phyloP scores from a whole-genome alignment of 2,888 invertebrate species.

The Colostygia pectinataria region DNA sequence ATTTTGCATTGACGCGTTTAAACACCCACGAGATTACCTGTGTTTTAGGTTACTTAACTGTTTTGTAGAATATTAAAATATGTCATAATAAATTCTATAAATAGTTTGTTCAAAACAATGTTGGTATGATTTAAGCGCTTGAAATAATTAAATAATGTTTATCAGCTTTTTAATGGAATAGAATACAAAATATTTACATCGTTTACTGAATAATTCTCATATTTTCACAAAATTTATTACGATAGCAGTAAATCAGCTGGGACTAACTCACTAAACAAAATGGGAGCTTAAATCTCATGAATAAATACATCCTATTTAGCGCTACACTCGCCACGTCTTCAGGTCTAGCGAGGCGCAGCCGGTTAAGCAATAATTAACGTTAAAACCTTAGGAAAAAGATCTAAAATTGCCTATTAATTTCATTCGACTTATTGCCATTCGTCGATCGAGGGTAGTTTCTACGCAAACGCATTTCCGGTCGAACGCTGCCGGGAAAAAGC shows the following conservation, averaged over 20 bases:
- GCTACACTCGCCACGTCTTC: constrained; percentile 68
- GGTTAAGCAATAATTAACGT: constrained; percentile 51
- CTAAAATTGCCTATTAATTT: constrained; percentile 62
- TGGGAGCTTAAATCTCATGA: constrained; percentile 77
- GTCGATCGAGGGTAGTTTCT: constrained; percentile 68
- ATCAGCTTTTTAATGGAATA: constrained; percentile 31
- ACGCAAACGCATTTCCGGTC: constrained; percentile 83
- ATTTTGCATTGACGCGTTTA: no score
- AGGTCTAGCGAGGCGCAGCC: constrained; percentile 50
- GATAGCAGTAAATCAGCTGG: constrained; percentile 76
- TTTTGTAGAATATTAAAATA: no score
- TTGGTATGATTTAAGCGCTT: background rate
- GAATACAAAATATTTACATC: constrained; percentile 43
- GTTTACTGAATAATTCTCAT: constrained; percentile 57
- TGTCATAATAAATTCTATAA: no score
- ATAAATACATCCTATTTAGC: constrained; percentile 83
- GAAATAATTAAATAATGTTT: constrained; percentile 23
- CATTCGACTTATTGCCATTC: constrained; percentile 62
- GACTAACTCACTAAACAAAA: constrained; percentile 77
- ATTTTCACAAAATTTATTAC: constrained; percentile 75
- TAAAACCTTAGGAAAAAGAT: constrained; percentile 54
- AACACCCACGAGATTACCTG: no score
- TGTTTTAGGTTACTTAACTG: no score
- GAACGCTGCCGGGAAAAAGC: constrained; percentile 81
- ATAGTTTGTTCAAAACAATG: no score